Base-by-base conservation (phyloP, 2,797 vertebrate species). In the Squalus acanthias region DNA sequence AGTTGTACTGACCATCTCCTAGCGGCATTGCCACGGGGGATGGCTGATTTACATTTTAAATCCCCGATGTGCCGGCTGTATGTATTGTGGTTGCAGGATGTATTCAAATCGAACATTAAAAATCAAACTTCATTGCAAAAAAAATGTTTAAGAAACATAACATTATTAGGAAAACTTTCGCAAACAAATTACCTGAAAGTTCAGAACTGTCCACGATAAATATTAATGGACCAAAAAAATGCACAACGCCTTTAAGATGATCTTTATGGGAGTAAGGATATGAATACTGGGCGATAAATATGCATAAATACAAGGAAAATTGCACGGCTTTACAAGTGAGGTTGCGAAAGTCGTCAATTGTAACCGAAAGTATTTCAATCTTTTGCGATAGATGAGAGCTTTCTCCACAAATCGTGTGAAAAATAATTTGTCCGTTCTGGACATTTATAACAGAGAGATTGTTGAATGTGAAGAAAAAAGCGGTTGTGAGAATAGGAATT, bases 11-110 rank as follows among this genome's bases (percentile, higher is more conserved):
- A 46, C 65, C 65, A 93, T 93, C 63, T 93, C 65, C 63, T 93
- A 22, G 65, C n/a, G 91, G 91, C n/a, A 69, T 69, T 93, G 91
- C 91, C 91, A 93, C n/a, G 22, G 63, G 91, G 91, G 91, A 46
- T 69, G n/a, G 63, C 63, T 93, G 7, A 93, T 93, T 93, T 93
- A 93, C 91, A 93, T 93, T 93, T 93, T 69, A 93, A 93, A 93
- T 46, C 91, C 91, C 91, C 17, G 69, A 93, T 24, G 91, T 46
- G 91, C n/a, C 15, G 15, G 89, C 63, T 65, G 33, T 20, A 92
- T 89, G 26, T 89, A 33, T 12, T 89, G 13, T 91, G 65, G 33
- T 69, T 24, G n/a, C 24, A 93, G 6, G 3, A 46, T 69, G 39
- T 20, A 67, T 93, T 46, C 39, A 91, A 93, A 12, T 46, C 63